These are phyloP conservation scores for Leptinotarsa defecta DNA, from an alignment of 1,140 invertebrate species.

Conservation along the genomic window DNA sequence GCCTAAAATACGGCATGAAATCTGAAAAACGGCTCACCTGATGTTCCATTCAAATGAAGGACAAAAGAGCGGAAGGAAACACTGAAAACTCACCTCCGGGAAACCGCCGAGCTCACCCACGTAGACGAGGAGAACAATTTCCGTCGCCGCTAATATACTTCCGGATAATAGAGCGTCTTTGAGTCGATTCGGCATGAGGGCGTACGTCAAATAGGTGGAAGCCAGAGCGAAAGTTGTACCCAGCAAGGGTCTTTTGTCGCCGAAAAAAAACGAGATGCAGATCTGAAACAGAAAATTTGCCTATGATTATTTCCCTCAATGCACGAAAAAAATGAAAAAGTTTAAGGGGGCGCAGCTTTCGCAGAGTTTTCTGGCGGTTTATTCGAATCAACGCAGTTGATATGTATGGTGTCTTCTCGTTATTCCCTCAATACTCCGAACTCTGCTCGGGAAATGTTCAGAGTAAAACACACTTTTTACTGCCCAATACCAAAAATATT, in stretches of 20 bases:
- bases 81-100: constrained; percentile 39
- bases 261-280: constrained; percentile 51
- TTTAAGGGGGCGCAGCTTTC: too few relatives aligned
- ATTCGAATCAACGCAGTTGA: too few relatives aligned
- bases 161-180: constrained; percentile 78
- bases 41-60: background rate
- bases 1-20: too few relatives aligned
- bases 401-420: too few relatives aligned
- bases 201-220: constrained; percentile 88
- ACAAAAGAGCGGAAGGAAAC: background rate
- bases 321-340: too few relatives aligned
- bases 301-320: background rate
- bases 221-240: constrained; percentile 73
- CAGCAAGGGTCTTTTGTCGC: constrained; percentile 54
- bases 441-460: too few relatives aligned
- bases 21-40: background rate
- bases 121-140: constrained; percentile 60
- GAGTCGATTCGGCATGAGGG: constrained; percentile 81
- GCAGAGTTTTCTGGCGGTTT: too few relatives aligned
- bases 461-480: too few relatives aligned
- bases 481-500: too few relatives aligned
- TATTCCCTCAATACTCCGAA: too few relatives aligned
- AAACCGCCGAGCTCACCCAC: constrained; percentile 45
- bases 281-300: constrained; percentile 45
- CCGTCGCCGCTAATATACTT: constrained; percentile 67